Base-by-base conservation (phyloP, 2,888 invertebrate genomes). In the Parapristionchus giblindavisi region DNA sequence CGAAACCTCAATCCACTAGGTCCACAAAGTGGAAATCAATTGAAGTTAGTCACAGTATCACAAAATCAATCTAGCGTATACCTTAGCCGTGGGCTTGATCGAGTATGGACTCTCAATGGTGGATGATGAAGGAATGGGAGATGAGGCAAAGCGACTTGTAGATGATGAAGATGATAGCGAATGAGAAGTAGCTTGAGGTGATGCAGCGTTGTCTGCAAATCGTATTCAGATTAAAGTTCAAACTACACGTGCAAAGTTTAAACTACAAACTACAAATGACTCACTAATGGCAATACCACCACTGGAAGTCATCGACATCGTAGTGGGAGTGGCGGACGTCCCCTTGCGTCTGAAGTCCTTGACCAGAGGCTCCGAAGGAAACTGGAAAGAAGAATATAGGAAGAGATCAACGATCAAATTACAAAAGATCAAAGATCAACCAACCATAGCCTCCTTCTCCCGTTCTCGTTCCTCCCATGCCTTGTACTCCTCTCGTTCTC, bases 401-500 rank as follows among this genome's bases (percentile, higher is more conserved):
- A n/a, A n/a, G n/a, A n/a, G n/a, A n/a, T n/a, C n/a, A n/a, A n/a
- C n/a, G n/a, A n/a, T n/a, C n/a, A n/a, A n/a, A n/a, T n/a, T n/a
- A n/a, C n/a, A n/a, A n/a, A n/a, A n/a, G n/a, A n/a, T n/a, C n/a
- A n/a, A n/a, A n/a, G n/a, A n/a, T n/a, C n/a, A 27, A 36, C 58
- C 58, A 14, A 71, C 71, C 54, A 58, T 71, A 14, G 54, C 43
- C 27, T 60, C 60, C 34, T 51, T 24, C 32, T 73, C 73, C 68
- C 70, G 75, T 65, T 78, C 78, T 65, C 76, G 60, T 32, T 78
- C 78, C 65, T 75, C 56, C 78, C 78, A 78, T n/a, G 72, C 74
- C 24, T 34, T 75, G 58, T 83, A 80, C 54, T 81, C 74, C 60
- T 79, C 68, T 63, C 80, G 77, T 43, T 81, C 81, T 66, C 78